Evolutionary conservation across 2,113 vertebrate species (phyloP).

Genomic region (Caracal caracal): DNA sequence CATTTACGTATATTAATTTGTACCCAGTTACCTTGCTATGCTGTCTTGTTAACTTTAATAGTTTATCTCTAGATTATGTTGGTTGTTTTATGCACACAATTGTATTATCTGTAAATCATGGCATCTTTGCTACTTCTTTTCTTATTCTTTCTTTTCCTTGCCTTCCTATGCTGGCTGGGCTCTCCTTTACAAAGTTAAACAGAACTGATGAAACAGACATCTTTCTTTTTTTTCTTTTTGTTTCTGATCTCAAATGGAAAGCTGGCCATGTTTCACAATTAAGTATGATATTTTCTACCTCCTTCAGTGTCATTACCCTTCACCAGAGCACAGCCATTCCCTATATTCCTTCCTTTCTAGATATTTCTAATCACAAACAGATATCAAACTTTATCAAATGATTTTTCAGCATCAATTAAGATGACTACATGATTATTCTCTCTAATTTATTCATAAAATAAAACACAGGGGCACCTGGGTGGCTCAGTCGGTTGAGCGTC

Average conservation of each 20-base stretch:
- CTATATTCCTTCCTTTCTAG: neutral
- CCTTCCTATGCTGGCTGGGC: neutral
- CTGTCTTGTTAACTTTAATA: neutral
- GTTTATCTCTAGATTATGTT: neutral
- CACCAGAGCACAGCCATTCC: neutral
- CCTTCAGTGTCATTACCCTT: neutral
- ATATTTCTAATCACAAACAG: neutral
- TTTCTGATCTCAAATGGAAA: neutral
- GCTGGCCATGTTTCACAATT: neutral
- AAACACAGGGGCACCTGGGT: no score
- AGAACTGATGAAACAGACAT: neutral
- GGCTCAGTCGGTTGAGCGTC: no score
- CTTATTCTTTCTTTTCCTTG: neutral
- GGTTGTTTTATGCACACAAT: neutral
- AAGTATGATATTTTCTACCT: neutral
- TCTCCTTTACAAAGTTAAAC: neutral
- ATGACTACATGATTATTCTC: neutral
- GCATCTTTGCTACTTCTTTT: neutral
- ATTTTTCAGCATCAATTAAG: constrained; percentile 8
- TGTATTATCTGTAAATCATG: neutral
- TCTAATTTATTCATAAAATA: neutral
- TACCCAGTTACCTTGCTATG: neutral
- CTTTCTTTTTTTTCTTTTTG: neutral
- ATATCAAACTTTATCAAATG: constrained; percentile 25
- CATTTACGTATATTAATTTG: neutral